Base-by-base conservation (phyloP, 2,888 invertebrate species). In the Amiota communis region DNA sequence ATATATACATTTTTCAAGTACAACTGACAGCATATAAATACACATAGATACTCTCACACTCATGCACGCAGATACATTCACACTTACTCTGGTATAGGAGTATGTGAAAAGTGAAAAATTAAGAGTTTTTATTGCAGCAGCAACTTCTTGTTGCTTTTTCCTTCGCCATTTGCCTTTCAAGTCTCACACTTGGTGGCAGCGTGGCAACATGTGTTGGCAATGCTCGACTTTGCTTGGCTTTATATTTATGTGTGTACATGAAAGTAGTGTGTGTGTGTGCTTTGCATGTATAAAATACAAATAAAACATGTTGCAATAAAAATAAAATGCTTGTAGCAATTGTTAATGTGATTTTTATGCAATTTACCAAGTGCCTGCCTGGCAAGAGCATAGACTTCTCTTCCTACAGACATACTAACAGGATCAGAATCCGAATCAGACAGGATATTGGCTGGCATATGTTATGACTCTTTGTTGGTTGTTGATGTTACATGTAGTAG, bases 291-390 rank as follows among this genome's bases (percentile, higher is more conserved):
- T 81, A 81, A 81, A 84, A 83, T 82, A 78, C 82, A 82, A 84
- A 83, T 84, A 85, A 85, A 84, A 83, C 85, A 85, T 76, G 81
- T 80, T 79, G 83, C 85, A 84, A 86, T 85, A 86, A 84, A 84
- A 85, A 85, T 85, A 86, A 86, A 85, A 85, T 82, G 80, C 85
- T 78, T 83, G 83, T 83, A 76, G 77, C 83, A 85, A 86, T 84
- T 85, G 84, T 86, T 85, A 86, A 85, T 86, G 86, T 78, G 79
- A 82, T 83, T 84, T 84, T 84, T 85, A 84, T 84, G 86, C 86
- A 83, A 84, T 82, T 72, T 72, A 15, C 47, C 10, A 64, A 49
- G 17, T 15, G 20, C 17, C n/a, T 17, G 17, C 48, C 36, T 36
- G 36, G 36, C 61, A 15, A 53, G 23, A 61, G 64, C 64, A 64